Evolutionary conservation across 2,888 invertebrate species (phyloP).

Genomic region (Drosophila helvetica): DNA sequence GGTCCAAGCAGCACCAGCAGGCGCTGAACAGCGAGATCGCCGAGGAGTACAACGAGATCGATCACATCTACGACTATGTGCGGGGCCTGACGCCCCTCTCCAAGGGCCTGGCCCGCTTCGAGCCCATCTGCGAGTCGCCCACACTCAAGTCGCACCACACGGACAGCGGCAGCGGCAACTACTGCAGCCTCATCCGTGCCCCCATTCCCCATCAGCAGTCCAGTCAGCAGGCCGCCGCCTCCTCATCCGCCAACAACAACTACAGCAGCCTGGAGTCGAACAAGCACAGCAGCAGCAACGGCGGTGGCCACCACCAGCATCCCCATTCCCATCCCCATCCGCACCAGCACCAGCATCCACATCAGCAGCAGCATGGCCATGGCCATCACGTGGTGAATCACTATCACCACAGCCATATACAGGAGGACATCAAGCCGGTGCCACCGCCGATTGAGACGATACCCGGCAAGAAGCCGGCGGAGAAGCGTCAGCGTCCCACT

Average conservation of each 20-base stretch:
- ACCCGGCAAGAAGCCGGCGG: slow-evolving; percentile 91
- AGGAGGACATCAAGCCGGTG: slow-evolving; percentile 90
- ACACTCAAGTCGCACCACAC: slow-evolving; percentile 83
- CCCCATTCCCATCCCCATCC: slow-evolving; percentile 76
- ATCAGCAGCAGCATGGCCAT: slow-evolving; percentile 54
- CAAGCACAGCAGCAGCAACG: slow-evolving; percentile 81
- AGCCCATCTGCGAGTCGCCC: slow-evolving; percentile 84
- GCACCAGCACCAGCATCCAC: slow-evolving; percentile 70
- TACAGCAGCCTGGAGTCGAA: slow-evolving; percentile 83
- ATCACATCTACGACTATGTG: slow-evolving; percentile 98
- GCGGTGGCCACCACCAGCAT: slow-evolving; percentile 80
- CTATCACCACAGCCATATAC: slow-evolving; percentile 85
- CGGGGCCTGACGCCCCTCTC: slow-evolving; percentile 96
- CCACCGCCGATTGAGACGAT: slow-evolving; percentile 97
- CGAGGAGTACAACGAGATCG: slow-evolving; percentile 97
- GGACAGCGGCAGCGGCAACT: slow-evolving; percentile 83
- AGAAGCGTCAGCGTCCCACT: slow-evolving; percentile 90
- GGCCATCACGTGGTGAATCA: slow-evolving; percentile 79
- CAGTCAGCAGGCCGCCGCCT: slow-evolving; percentile 11
- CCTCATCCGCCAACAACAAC: slow-evolving; percentile 76
- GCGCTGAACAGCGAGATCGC: slow-evolving; percentile 86
- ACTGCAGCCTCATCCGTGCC: slow-evolving; percentile 84
- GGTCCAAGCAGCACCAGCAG: slow-evolving; percentile 82
- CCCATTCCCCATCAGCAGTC: slow-evolving; percentile 66
- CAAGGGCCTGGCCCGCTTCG: slow-evolving; percentile 86